Conservation (phyloP, 2,797 vertebrate genomes). For the Zenarchopterus dispar region DNA sequence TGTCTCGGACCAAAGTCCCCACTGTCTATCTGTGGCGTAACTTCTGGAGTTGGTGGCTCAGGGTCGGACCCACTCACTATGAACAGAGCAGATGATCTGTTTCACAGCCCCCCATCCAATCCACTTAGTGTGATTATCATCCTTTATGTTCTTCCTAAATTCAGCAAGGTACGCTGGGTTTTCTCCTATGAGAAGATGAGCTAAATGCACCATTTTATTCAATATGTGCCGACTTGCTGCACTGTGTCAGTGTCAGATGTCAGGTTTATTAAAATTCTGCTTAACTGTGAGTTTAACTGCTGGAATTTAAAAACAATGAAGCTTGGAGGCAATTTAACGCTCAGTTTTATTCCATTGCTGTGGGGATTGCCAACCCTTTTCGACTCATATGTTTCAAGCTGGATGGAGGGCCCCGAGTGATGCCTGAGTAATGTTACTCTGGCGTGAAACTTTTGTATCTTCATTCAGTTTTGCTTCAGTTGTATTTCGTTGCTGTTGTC, state of each 20-base stretch:
- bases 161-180: constrained; percentile 3
- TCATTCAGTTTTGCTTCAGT: too few species aligned
- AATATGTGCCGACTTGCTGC: constrained; percentile 8
- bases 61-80: constrained; percentile 30
- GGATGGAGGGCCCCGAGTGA: background rate
- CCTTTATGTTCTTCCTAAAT: constrained; percentile 33
- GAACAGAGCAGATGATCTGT: constrained; percentile 34
- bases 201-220: background rate
- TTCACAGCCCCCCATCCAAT: constrained; percentile 31
- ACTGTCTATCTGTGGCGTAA: constrained; percentile 26
- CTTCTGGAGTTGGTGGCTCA: constrained; percentile 6
- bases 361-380: constrained; percentile 6
- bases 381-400: background rate
- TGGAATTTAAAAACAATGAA: constrained; percentile 2
- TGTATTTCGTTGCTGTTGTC: too few species aligned
- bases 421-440: background rate
- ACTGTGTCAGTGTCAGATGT: background rate
- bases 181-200: constrained; percentile 7
- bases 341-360: background rate
- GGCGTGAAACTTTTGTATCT: background rate
- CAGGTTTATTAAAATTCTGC: constrained; percentile 10
- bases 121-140: constrained; percentile 58
- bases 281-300: background rate
- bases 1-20: constrained; percentile 49
- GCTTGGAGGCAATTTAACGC: background rate